Conservation (phyloP, 2,888 invertebrate genomes). For the Diaprepes abbreviatus region DNA sequence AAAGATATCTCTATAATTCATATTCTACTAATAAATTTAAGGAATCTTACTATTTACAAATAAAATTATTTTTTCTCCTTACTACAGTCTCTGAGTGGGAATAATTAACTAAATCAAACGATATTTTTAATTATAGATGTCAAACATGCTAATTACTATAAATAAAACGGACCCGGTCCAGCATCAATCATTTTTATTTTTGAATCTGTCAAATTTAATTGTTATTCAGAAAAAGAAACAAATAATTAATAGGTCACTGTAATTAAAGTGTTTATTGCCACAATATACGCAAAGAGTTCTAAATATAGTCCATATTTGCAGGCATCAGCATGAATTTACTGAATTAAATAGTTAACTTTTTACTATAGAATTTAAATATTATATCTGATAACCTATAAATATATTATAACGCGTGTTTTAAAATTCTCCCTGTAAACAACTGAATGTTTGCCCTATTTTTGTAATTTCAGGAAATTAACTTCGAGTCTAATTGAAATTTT, state of each 20-base stretch:
- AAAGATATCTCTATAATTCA: too few species aligned
- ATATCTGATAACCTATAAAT: too few species aligned
- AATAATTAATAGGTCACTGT: constrained; percentile 7
- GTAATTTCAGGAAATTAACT: too few species aligned
- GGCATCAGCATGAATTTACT: neutral
- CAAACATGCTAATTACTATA: constrained; percentile 9
- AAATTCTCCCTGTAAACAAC: too few species aligned
- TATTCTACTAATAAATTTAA: too few species aligned
- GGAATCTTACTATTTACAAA: too few species aligned
- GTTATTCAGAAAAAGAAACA: constrained; percentile 6
- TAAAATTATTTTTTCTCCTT: too few species aligned
- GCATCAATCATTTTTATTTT: constrained; percentile 13
- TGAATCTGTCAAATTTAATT: constrained; percentile 6
- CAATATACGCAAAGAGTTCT: constrained; percentile 3
- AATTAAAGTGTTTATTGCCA: constrained; percentile 6
- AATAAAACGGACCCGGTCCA: neutral
- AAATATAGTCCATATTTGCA: constrained; percentile 9
- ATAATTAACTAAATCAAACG: neutral
- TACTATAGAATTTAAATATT: too few species aligned
- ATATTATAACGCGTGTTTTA: too few species aligned
- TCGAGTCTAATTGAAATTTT: too few species aligned
- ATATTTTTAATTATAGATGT: neutral
- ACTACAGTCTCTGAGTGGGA: neutral
- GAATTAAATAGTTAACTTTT: neutral
- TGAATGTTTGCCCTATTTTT: too few species aligned